These are phyloP conservation scores for Heliconius melpomene DNA, from an alignment of 1,140 invertebrate species.

Conservation along the genomic window DNA sequence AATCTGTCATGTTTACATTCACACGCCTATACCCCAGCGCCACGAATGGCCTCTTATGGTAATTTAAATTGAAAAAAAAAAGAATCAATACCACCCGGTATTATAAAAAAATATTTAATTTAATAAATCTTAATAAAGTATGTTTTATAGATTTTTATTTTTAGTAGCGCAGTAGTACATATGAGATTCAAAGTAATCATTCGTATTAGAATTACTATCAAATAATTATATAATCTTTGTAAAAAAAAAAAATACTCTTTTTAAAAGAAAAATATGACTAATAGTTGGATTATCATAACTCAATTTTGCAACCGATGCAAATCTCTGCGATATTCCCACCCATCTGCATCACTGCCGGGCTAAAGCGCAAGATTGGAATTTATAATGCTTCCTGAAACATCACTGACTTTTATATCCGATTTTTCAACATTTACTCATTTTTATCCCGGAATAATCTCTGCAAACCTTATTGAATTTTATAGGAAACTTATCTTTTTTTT, in stretches of 20 bases:
- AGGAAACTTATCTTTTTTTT: not conserved
- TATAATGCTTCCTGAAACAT: conserved; percentile 54
- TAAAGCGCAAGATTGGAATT: conserved; percentile 69
- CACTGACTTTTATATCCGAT: conserved; percentile 28
- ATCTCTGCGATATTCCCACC: conserved; percentile 59
- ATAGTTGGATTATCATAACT: conserved; percentile 72
- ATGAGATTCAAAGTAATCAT: not conserved
- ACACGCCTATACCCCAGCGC: too few species aligned
- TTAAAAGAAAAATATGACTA: conserved; percentile 49
- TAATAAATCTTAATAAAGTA: too few species aligned
- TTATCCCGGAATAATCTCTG: not conserved
- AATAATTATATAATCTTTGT: not conserved
- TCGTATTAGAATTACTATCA: not conserved
- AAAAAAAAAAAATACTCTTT: not conserved
- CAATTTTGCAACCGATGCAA: conserved; percentile 69
- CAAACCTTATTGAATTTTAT: not conserved
- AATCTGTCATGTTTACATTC: too few species aligned
- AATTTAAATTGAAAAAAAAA: too few species aligned
- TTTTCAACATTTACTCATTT: not conserved
- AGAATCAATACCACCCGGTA: too few species aligned
- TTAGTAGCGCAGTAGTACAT: not conserved
- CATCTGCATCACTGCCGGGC: conserved; percentile 59
- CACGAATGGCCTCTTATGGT: too few species aligned
- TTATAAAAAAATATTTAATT: too few species aligned
- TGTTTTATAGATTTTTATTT: too few species aligned